Evolutionary conservation across 2,113 vertebrate genomes (phyloP).

Genomic region (Lucifuga dentata): DNA sequence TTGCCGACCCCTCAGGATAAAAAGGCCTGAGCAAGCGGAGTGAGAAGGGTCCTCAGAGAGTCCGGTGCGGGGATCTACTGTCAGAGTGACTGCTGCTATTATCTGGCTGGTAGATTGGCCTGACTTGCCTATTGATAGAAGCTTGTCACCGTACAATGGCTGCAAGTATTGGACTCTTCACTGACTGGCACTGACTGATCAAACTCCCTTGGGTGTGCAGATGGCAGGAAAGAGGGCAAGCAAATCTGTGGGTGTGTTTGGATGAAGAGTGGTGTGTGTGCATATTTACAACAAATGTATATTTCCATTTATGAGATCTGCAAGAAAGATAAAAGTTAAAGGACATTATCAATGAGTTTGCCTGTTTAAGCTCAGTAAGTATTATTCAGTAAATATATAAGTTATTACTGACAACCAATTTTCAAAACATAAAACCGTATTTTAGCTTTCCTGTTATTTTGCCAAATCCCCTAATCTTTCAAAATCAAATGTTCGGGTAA

Average conservation of each 20-base stretch:
- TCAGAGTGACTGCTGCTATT: conserved; percentile 75
- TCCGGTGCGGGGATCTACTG: conserved; percentile 62
- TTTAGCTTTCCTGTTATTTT: too few species aligned
- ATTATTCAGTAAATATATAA: too few species aligned
- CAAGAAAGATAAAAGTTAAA: too few species aligned
- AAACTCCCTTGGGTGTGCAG: conserved; percentile 26
- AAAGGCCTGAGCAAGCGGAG: conserved; percentile 59
- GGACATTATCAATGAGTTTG: too few species aligned
- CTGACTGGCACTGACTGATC: conserved; percentile 56
- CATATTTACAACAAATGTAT: not conserved
- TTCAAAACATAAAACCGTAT: too few species aligned
- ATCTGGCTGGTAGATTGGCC: conserved; percentile 76
- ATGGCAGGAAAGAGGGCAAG: conserved; percentile 23
- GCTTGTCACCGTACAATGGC: conserved; percentile 69
- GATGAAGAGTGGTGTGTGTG: not conserved
- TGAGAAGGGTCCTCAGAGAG: conserved; percentile 63
- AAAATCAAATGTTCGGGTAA: too few species aligned
- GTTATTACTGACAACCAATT: too few species aligned
- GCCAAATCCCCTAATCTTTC: too few species aligned
- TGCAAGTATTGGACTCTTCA: conserved; percentile 52
- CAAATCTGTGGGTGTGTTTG: conserved; percentile 24
- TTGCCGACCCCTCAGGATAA: conserved; percentile 65
- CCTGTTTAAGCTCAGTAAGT: too few species aligned
- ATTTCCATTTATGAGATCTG: too few species aligned
- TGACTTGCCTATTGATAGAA: conserved; percentile 71